These are phyloP conservation scores for Fulmarus glacialis DNA, from an alignment of 2,113 vertebrate species.

Conservation along the genomic window DNA sequence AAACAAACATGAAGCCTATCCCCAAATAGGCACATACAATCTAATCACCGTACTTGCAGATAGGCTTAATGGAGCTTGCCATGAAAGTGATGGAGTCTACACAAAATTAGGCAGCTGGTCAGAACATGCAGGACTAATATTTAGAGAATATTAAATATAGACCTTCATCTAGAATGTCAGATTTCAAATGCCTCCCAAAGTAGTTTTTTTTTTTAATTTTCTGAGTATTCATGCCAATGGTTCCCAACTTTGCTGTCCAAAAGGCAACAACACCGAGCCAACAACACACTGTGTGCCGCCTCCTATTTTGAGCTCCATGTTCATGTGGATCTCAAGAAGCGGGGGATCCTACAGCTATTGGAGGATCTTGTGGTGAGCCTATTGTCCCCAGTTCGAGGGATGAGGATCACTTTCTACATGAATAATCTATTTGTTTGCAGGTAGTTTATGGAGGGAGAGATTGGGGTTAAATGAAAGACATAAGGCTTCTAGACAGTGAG, in stretches of 20 bases:
- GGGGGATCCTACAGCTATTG: not conserved
- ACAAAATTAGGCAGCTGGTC: not conserved
- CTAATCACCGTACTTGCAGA: not conserved
- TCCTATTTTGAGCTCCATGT: not conserved
- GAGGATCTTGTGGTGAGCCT: not conserved
- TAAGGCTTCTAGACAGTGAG: not conserved
- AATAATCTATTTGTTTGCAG: not conserved
- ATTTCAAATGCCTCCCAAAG: not conserved
- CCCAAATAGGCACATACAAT: not conserved
- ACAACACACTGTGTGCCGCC: accelerated
- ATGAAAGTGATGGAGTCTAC: not conserved
- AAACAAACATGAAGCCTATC: not conserved
- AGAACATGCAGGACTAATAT: not conserved
- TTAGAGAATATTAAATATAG: not conserved
- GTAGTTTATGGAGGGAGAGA: not conserved
- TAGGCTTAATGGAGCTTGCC: not conserved
- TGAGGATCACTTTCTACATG: not conserved
- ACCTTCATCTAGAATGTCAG: not conserved
- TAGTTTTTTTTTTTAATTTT: not conserved
- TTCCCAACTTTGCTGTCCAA: not conserved
- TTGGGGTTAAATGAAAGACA: not conserved
- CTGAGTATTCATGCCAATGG: not conserved
- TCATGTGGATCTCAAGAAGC: not conserved
- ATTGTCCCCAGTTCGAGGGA: not conserved
- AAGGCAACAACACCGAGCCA: not conserved